A percentile compares a stretch with the other conserved stretches of the same genome.
Evolutionary conservation across 2,797 vertebrate genomes (phyloP).

Genomic region (Acanthurus leucopareius): DNA sequence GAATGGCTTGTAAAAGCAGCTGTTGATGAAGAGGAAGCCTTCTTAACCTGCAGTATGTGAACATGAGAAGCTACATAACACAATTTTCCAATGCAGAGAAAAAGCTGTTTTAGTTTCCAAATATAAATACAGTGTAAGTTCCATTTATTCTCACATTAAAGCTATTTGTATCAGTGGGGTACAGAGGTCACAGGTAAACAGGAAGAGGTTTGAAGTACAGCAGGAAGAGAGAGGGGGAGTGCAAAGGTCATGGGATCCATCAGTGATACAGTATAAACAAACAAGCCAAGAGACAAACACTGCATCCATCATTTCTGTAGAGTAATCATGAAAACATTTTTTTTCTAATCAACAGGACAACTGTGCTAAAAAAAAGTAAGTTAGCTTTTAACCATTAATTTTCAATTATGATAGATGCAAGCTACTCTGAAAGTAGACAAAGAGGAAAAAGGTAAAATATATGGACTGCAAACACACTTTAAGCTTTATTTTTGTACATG

Average conservation of each 20-base stretch:
- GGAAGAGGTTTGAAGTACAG: slow-evolving; percentile 51
- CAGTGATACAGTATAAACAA: slow-evolving; percentile 42
- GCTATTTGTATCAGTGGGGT: slow-evolving; percentile 7
- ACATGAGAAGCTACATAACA: slow-evolving; percentile 19
- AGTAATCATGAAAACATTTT: background rate
- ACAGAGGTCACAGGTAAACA: slow-evolving; percentile 58
- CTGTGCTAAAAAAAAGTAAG: too few species aligned
- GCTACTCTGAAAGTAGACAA: too few species aligned
- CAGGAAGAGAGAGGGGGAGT: slow-evolving; percentile 48
- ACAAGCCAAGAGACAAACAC: slow-evolving; percentile 40
- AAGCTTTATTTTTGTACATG: too few species aligned
- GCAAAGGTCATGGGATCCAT: slow-evolving; percentile 46
- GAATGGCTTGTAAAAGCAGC: background rate
- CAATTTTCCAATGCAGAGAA: background rate
- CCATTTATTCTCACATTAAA: slow-evolving; percentile 30
- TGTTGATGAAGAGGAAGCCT: slow-evolving; percentile 10
- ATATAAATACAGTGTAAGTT: background rate
- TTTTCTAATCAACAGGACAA: background rate
- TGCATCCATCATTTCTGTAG: slow-evolving; percentile 12
- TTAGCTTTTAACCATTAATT: too few species aligned
- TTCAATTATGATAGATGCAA: too few species aligned
- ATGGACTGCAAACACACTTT: too few species aligned
- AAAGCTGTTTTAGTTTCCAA: background rate
- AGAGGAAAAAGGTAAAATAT: too few species aligned
- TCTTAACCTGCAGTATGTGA: background rate